A percentile compares a stretch with the other conserved stretches of the same genome.
Conservation (phyloP, 2,888 invertebrate genomes). For the Pachymerium ferrugineum region DNA sequence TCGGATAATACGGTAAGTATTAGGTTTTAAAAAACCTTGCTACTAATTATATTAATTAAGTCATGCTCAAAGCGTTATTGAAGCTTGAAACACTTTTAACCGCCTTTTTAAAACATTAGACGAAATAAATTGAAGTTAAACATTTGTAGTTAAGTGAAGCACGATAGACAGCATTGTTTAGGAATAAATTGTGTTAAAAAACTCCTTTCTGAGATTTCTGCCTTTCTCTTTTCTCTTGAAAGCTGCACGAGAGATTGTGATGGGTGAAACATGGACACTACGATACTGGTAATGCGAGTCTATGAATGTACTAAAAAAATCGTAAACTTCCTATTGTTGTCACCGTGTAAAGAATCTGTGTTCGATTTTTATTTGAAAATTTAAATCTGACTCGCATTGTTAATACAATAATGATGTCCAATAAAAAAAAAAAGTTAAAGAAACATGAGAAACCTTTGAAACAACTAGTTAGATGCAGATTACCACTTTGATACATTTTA, state of each 20-base stretch:
- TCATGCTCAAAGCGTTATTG: too few species aligned
- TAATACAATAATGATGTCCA: too few species aligned
- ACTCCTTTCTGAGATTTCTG: background rate
- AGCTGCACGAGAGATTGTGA: background rate
- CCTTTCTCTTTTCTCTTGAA: background rate
- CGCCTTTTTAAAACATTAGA: too few species aligned
- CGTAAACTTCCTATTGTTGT: too few species aligned
- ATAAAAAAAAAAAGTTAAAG: too few species aligned
- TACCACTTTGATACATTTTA: too few species aligned
- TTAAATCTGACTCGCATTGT: background rate
- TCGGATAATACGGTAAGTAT: constrained; percentile 36
- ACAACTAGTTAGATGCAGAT: too few species aligned
- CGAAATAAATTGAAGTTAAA: too few species aligned
- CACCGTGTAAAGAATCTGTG: background rate
- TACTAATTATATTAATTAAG: background rate
- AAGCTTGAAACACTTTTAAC: too few species aligned
- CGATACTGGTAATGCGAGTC: constrained; percentile 4
- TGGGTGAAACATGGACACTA: background rate
- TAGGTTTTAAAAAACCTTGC: background rate
- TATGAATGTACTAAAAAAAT: background rate
- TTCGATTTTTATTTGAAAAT: background rate
- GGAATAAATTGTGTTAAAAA: background rate
- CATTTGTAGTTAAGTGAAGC: too few species aligned
- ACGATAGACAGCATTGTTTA: too few species aligned
- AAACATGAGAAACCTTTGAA: too few species aligned